Percentiles rank a stretch among this genome's conserved stretches.
Conservation (phyloP, 2,113 vertebrate genomes). For the Vulpes ferrilata region DNA sequence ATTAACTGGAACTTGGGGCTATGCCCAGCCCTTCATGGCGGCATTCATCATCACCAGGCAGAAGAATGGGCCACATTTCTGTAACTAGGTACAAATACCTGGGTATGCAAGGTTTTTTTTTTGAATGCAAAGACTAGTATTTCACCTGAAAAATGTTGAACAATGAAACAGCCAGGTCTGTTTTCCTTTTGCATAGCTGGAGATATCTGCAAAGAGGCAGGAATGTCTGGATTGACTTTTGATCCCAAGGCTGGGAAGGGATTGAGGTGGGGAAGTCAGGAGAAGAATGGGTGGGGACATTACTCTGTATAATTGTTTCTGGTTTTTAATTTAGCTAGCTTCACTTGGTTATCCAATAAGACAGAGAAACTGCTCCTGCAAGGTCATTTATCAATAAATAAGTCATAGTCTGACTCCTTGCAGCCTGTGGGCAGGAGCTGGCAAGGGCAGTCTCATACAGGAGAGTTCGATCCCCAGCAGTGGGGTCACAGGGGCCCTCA, state of each 20-base stretch:
- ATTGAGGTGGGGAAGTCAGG: accelerated
- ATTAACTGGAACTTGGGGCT: accelerated
- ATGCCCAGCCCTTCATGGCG: not conserved
- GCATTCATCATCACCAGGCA: too few species aligned
- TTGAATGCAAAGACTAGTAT: not conserved
- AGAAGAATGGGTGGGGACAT: not conserved
- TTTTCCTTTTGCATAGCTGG: not conserved
- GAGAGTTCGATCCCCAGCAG: not conserved
- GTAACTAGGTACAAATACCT: not conserved
- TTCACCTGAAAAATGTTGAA: not conserved
- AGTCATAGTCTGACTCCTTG: not conserved
- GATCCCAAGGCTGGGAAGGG: not conserved
- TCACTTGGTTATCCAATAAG: not conserved
- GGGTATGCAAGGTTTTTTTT: not conserved
- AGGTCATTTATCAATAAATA: not conserved
- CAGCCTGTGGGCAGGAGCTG: not conserved
- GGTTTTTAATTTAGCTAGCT: not conserved
- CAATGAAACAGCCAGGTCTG: not conserved
- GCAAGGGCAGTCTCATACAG: not conserved
- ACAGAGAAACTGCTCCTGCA: not conserved
- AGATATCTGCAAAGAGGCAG: not conserved
- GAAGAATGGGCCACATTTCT: not conserved
- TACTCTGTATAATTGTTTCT: not conserved
- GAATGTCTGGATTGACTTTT: not conserved
- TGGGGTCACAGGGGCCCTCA: not conserved